These are phyloP conservation scores for Odontocolon sp. DNA, from an alignment of 2,888 invertebrate genomes.

Conservation along the genomic window DNA sequence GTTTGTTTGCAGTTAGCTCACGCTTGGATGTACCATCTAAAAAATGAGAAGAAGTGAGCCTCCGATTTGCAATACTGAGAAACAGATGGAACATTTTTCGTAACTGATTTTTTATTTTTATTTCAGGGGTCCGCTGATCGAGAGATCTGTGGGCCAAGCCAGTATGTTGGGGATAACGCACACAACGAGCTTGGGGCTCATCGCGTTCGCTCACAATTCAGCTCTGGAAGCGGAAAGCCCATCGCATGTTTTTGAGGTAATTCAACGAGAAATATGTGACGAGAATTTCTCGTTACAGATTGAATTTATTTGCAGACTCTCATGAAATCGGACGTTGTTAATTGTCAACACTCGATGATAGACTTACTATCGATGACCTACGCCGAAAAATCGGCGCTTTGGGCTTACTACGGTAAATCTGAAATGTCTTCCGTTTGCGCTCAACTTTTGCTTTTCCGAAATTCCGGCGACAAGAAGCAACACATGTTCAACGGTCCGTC, in stretches of 20 bases:
- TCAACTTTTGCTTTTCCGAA: conserved; percentile 89
- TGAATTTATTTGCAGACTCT: conserved; percentile 85
- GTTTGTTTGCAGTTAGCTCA: conserved; percentile 92
- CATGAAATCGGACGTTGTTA: conserved; percentile 92
- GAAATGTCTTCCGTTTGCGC: conserved; percentile 91
- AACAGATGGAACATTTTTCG: neutral
- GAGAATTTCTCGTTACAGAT: neutral
- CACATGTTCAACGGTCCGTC: conserved; percentile 86
- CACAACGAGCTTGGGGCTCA: conserved; percentile 88
- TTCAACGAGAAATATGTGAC: neutral
- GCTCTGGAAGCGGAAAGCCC: conserved; percentile 87
- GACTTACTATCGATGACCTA: conserved; percentile 91
- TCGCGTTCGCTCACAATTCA: conserved; percentile 89
- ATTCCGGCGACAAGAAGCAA: conserved; percentile 84
- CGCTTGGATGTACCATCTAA: conserved; percentile 89
- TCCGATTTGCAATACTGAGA: neutral
- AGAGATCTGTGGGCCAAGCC: conserved; percentile 87
- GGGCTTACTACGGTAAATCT: conserved; percentile 94
- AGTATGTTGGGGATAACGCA: conserved; percentile 87
- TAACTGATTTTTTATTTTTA: neutral
- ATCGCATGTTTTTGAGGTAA: conserved; percentile 85
- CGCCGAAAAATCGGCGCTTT: conserved; percentile 91
- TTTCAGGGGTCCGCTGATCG: conserved; percentile 84
- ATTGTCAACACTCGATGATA: conserved; percentile 91
- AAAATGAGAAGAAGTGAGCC: conserved; percentile 79